phyloP scores from a whole-genome alignment of 2,113 vertebrate genomes.

The Mormyrus lacerda region DNA sequence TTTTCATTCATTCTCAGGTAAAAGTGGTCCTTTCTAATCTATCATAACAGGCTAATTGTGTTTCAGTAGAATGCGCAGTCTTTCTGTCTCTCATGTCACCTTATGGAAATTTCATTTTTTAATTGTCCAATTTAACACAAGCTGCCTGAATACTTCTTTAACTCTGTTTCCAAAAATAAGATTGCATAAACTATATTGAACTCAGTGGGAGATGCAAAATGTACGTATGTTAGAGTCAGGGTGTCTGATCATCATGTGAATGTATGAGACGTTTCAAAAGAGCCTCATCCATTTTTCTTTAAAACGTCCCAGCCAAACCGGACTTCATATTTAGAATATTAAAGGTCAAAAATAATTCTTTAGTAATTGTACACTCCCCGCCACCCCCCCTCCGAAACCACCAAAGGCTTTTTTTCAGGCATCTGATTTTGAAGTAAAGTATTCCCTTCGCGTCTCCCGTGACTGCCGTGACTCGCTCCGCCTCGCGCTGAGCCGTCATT shows the following conservation, averaged over 20 bases:
- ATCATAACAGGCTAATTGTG: neutral
- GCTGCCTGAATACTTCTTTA: neutral
- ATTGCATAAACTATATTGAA: neutral
- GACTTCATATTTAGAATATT: neutral
- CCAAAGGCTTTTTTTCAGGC: neutral
- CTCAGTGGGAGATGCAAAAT: neutral
- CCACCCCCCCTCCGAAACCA: neutral
- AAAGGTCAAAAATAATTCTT: neutral
- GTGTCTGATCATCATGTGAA: neutral
- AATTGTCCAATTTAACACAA: neutral
- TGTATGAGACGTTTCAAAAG: neutral
- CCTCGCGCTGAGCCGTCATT: neutral
- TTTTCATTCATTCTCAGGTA: neutral
- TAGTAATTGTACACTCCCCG: neutral
- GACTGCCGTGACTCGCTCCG: neutral
- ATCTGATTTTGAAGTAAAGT: slow-evolving; percentile 1
- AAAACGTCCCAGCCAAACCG: neutral
- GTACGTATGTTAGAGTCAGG: neutral
- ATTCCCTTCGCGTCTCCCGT: neutral
- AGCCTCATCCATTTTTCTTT: neutral
- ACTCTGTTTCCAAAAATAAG: neutral
- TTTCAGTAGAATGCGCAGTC: neutral
- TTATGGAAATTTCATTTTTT: neutral
- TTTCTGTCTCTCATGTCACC: neutral
- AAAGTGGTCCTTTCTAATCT: neutral